Evolutionary conservation across 2,113 vertebrate genomes (phyloP), one percentile per base, ranked within the genome.

Genomic region (Antennarius striatus): DNA sequence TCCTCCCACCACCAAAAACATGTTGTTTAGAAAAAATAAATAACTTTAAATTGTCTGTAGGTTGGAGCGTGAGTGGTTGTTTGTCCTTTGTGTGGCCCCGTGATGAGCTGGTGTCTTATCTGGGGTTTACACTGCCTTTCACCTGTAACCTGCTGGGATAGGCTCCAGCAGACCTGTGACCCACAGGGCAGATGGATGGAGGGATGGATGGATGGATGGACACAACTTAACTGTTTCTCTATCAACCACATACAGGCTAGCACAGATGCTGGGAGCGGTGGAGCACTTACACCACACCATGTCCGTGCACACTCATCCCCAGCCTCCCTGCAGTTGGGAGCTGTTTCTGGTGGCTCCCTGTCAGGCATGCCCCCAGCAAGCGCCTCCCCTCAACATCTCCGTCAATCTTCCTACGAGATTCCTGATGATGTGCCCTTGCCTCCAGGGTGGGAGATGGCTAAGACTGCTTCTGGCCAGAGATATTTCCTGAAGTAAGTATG

Each of bases 381-480:
- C 8, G 40, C 95, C 42, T 89, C 95, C 6, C 86, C 95, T 36
- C 95, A 96, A 10, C 96, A 98, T 79, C 96, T 98, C 58, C 95
- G 96, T n/a, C 97, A 99, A 86, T 95, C 96, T n/a, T 99, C 98
- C 0, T 99, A 95, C 72, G 98, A 99, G 89, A 97, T 98, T 70
- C 94, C 96, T 0, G 98, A 99, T 22, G 98, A 99, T 12, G 89
- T 98, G 22, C 96, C 98, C 47, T 89, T 99, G 79, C 98, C 97
- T 2, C 93, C 95, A 0, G 98, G 96, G 4, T 99, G 98, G 98
- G 98, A 99, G 90, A 99, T 99, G 98, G 98, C 98, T 30, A 99
- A 99, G 90, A 99, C 98, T 0, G 81, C 94, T 12, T 98, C 97
- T 14, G 98, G 98, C 46, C 98, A 99, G 92, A 95, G 98, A 94